Base-by-base conservation (phyloP, 1,140 invertebrate species). In the Drosophila orena region DNA sequence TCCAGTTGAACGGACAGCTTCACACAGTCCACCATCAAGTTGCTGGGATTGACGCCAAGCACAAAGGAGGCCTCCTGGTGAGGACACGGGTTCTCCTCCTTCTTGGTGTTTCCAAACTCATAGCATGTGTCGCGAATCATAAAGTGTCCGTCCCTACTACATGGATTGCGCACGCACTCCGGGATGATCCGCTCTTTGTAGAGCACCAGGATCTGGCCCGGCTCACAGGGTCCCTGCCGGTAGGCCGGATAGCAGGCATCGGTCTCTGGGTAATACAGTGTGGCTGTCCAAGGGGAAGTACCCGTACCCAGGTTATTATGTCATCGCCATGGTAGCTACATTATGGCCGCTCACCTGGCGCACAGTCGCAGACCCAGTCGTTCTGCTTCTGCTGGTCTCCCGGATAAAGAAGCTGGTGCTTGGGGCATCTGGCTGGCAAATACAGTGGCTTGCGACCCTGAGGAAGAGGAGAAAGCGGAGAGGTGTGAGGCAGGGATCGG, bases 341-440 rank as follows among this genome's bases (percentile, higher is more conserved):
- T 35, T 35, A 59, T 10, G 38, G 35, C 47, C 27, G 53, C 43
- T 92, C 86, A 95, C 94, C 93, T 66, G 94, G 93, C 59, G 92
- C 94, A 81, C 95, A 96, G 64, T 96, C 95, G 64, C 95, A 96
- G 22, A 95, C 93, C 94, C 94, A 95, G 71, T 94, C 93, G 44
- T 93, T 93, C 58, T 91, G 92, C 53, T 94, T 93, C 54, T 90
- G 92, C 56, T 94, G 93, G 72, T 94, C 93, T 2, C 95, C 94
- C 0, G 94, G 94, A 85, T 95, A 96, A 2, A 94, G 93, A 10
- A 95, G 77, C 91, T 96, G 95, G 75, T 95, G 94, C 47, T 93
- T 91, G 11, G 93, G 93, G 83, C 95, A 96, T 66, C 81, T 91
- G 0, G 92, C 92, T 12, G 94, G 94, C 38, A 93, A 91, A 54